phyloP scores from a whole-genome alignment of 2,888 invertebrate genomes.

The Tridacna crocea region DNA sequence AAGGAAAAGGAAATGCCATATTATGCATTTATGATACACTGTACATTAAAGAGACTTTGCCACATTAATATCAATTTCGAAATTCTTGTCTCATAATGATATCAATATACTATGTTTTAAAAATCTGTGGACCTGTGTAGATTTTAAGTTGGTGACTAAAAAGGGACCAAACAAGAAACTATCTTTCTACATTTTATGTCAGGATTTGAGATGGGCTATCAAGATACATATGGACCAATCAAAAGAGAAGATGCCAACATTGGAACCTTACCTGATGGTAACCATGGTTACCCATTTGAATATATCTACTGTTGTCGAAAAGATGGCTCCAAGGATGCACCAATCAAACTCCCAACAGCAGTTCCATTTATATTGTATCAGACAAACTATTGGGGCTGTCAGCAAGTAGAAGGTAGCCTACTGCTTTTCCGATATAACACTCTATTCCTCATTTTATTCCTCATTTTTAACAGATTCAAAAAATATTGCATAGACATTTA shows the following conservation, averaged over 20 bases:
- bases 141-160: too few species aligned
- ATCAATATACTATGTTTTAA: too few species aligned
- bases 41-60: too few species aligned
- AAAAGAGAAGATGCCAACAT: neutral
- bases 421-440: neutral
- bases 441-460: too few species aligned
- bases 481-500: too few species aligned
- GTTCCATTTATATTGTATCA: neutral
- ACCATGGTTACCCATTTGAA: constrained; percentile 21
- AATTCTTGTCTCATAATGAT: too few species aligned
- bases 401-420: constrained; percentile 24
- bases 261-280: constrained; percentile 18
- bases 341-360: constrained; percentile 3
- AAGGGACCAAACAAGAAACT: neutral
- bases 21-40: too few species aligned
- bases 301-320: constrained; percentile 23
- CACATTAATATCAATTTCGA: too few species aligned
- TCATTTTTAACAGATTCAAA: too few species aligned
- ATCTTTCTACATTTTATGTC: neutral
- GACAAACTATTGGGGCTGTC: constrained; percentile 16
- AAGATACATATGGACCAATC: constrained; percentile 11
- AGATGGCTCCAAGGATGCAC: constrained; percentile 4
- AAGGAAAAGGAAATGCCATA: too few species aligned
- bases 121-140: too few species aligned
- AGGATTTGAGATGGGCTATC: constrained; percentile 17